Conservation (phyloP, 2,113 vertebrate species). For the Lasiurus borealis region DNA sequence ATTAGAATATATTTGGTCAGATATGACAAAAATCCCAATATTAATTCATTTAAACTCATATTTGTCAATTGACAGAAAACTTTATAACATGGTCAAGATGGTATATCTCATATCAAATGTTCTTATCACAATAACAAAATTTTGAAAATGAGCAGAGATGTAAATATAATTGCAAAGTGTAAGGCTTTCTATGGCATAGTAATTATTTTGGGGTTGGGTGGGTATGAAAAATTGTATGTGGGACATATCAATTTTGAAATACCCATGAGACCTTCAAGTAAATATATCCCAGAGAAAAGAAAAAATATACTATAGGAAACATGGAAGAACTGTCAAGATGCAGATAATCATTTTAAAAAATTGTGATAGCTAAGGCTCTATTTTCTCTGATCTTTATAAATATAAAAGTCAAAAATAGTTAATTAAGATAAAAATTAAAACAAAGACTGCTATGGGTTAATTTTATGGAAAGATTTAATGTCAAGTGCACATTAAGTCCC, state of each 20-base stretch:
- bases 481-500: neutral
- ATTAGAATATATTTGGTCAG: neutral
- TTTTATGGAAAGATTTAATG: neutral
- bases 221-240: neutral
- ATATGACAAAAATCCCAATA: neutral
- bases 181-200: constrained; percentile 14
- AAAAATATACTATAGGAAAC: neutral
- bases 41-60: neutral
- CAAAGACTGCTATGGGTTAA: neutral
- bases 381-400: neutral
- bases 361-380: neutral
- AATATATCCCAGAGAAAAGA: constrained; percentile 28
- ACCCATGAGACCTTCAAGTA: neutral
- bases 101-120: neutral
- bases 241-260: constrained; percentile 4
- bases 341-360: neutral
- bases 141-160: neutral
- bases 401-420: constrained; percentile 12
- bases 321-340: constrained; percentile 7
- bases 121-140: neutral
- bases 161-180: neutral
- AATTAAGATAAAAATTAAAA: neutral
- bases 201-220: neutral
- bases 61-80: no score
- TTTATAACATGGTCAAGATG: neutral